Conservation (phyloP, 92 coral and sea anemone genomes). For the Palythoa grandiflora region DNA sequence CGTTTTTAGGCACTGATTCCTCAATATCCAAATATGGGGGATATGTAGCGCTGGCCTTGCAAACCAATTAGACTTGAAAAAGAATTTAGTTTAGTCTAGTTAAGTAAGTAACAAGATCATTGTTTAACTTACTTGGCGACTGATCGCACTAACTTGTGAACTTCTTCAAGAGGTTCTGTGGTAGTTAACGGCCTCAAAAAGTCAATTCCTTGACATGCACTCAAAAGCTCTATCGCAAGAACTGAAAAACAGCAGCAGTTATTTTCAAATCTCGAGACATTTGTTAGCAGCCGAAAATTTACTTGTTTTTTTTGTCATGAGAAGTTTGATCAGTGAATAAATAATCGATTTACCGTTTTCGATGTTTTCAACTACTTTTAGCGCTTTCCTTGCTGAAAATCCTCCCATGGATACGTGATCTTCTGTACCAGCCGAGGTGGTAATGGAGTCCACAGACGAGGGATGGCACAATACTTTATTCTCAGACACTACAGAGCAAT, state of each 20-base stretch:
- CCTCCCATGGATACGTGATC: conserved; percentile 99
- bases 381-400: conserved; percentile 92
- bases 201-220: conserved; percentile 96
- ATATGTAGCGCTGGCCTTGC: neutral
- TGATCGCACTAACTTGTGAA: conserved; percentile 81
- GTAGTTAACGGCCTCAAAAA: conserved; percentile 92
- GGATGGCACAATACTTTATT: conserved; percentile 99
- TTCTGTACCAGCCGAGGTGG: conserved; percentile 97
- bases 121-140: conserved; percentile 70
- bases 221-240: conserved; percentile 86
- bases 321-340: too few relatives aligned
- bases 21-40: neutral
- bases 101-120: neutral
- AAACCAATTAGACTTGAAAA: neutral
- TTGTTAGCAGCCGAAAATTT: neutral
- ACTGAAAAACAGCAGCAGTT: conserved; percentile 44
- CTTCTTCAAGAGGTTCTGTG: conserved; percentile 92
- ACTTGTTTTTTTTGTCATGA: too few relatives aligned
- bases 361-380: conserved; percentile 89
- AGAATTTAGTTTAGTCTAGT: neutral
- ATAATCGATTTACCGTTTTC: conserved; percentile 75
- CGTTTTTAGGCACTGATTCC: too few relatives aligned
- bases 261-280: neutral
- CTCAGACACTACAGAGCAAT: conserved; percentile 78
- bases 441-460: conserved; percentile 90